Evolutionary conservation across 2,797 vertebrate genomes (phyloP).

Genomic region (Danio jaintianensis): DNA sequence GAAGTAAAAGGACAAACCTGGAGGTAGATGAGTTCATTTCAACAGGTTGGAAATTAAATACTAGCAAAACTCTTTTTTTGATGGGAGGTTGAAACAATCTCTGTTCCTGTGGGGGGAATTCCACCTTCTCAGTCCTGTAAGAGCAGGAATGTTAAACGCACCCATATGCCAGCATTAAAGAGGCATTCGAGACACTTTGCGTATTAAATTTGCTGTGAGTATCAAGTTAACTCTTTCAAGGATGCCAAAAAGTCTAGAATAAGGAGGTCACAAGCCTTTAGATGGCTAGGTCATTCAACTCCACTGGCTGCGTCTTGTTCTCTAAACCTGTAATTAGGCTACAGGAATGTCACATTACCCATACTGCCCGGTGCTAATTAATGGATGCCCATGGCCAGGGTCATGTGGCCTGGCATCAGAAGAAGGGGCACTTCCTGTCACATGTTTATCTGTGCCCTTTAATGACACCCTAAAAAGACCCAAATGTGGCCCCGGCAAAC

Average conservation of each 20-base stretch:
- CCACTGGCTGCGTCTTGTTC: constrained; percentile 21
- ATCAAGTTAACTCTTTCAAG: constrained; percentile 31
- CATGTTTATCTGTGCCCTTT: constrained; percentile 10
- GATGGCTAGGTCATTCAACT: constrained; percentile 36
- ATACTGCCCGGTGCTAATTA: constrained; percentile 40
- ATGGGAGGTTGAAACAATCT: constrained; percentile 47
- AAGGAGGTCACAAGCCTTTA: constrained; percentile 12
- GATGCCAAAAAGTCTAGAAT: constrained; percentile 12
- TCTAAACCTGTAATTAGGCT: constrained; percentile 54
- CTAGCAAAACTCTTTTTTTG: constrained; percentile 24
- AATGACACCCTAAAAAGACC: background rate
- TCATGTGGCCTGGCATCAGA: background rate
- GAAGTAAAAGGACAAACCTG: background rate
- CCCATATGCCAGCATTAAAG: constrained; percentile 34
- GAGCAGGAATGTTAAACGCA: constrained; percentile 52
- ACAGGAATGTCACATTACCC: constrained; percentile 43
- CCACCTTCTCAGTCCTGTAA: constrained; percentile 25
- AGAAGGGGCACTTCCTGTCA: constrained; percentile 10
- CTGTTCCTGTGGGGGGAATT: constrained; percentile 38
- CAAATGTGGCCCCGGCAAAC: constrained; percentile 24
- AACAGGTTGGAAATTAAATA: constrained; percentile 28
- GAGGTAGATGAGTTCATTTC: background rate
- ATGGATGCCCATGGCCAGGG: constrained; percentile 28
- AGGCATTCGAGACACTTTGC: background rate
- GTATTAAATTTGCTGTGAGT: constrained; percentile 3